Evolutionary conservation across 2,113 vertebrate genomes (phyloP), one percentile per base, ranked within the genome.

Genomic region (Accipiter virgatus): DNA sequence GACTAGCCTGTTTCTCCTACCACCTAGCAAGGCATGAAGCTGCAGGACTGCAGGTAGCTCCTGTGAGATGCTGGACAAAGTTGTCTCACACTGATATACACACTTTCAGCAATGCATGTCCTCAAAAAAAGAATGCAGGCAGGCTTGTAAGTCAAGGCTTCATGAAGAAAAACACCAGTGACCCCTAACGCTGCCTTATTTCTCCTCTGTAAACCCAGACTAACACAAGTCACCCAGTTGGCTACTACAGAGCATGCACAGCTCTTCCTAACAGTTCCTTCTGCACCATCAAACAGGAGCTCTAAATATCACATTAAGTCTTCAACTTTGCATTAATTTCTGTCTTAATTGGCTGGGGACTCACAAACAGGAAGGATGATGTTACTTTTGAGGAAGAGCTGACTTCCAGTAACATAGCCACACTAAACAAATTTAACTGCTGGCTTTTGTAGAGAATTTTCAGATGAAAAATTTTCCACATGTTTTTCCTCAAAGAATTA

Each of bases 321-420:
- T 84, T 74, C 61, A 71, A 7, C 42, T 63, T 56, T 3, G 2
- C 62, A 48, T 68, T 96, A 40, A 82, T 80, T 95, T 81, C 58
- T 55, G 43, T 7, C 14, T 61, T 91, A 88, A 85, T 16, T 75
- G 59, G 38, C 82, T 66, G 48, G 73, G 62, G 84, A 89, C 53
- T 53, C 73, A 48, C 73, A 52, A 63, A 32, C 61, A 61, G 56
- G 47, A 87, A 89, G 48, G 68, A 63, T 65, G 55, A 86, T 67
- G 65, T 40, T 90, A 67, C 65, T 84, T 72, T 71, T 48, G 88
- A 92, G 61, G 72, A 79, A 56, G 40, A 86, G 66, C 58, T 16
- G 40, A 73, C 78, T 88, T 91, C 32, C 92, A 95, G 68, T 16
- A 94, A 66, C 17, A 18, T 4, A 79, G 55, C 79, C 63, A 66